Evolutionary conservation across 2,113 vertebrate genomes (phyloP), one percentile per base, ranked within the genome.

Genomic region (Centropus unirufus): DNA sequence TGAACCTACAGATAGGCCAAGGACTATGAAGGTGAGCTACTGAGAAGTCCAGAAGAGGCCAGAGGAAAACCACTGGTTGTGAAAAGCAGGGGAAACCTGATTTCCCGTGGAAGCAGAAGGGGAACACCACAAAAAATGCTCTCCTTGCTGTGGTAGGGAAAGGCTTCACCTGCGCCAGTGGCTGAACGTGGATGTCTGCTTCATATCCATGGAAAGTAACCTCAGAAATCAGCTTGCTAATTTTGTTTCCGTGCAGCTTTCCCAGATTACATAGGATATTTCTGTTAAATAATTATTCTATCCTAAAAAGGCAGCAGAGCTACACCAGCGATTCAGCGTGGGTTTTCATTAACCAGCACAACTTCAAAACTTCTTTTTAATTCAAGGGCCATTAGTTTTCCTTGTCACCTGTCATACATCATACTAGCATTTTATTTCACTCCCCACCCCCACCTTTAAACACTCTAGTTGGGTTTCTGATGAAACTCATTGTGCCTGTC

Each of bases 321-420:
- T 75, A 55, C 72, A 66, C 20, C 57, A 59, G n/a, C 21, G 66
- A 61, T 61, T 68, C 19, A 75, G 6, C 30, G 26, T 49, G 22
- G 82, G 30, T 83, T 76, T 94, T 89, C 58, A 90, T 78, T 75
- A 77, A 39, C 22, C 52, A 21, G 44, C 29, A 90, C 21, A 84
- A 57, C 6, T 85, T 64, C 26, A 12, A 83, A 55, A 14, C 12
- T 68, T 52, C 26, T 79, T 77, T 84, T 63, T 52, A 75, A 93
- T 77, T 52, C 69, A 84, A 77, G 29, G 11, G 80, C 11, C 24
- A 18, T 75, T 72, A 59, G 36, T 80, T 91, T 76, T 69, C 89
- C 69, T 68, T 75, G 70, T 68, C 77, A 68, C 85, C 55, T 11
- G 11, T 69, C 86, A 68, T 17, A 69, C 15, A 72, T 69, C 55